Percentiles rank a stretch among this genome's conserved stretches.
These are phyloP conservation scores for Dendrolimus houi DNA, from an alignment of 2,888 invertebrate species.

Conservation along the genomic window DNA sequence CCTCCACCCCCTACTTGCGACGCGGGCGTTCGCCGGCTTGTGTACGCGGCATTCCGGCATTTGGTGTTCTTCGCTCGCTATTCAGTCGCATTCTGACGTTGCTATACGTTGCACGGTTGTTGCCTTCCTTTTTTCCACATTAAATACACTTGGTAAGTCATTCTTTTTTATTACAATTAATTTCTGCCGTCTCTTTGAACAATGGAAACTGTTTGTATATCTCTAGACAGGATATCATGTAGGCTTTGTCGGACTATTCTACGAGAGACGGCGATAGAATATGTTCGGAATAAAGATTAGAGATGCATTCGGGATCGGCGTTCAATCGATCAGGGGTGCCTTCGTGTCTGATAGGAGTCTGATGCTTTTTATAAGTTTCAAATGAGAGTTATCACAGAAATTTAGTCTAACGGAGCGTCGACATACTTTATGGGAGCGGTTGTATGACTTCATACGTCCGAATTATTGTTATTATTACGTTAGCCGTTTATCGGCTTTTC, in stretches of 20 bases:
- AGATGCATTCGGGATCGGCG: neutral
- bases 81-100: constrained; percentile 53
- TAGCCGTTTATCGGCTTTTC: too few relatives aligned
- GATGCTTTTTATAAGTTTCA: neutral
- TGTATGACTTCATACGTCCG: too few relatives aligned
- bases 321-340: neutral
- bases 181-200: too few relatives aligned
- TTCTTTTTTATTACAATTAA: constrained; percentile 14
- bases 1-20: constrained; percentile 31
- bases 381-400: too few relatives aligned
- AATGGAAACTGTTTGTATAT: too few relatives aligned
- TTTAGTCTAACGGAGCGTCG: too few relatives aligned
- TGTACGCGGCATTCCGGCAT: constrained; percentile 9
- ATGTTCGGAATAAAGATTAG: neutral
- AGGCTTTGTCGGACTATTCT: neutral
- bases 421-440: too few relatives aligned
- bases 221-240: too few relatives aligned
- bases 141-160: constrained; percentile 50
- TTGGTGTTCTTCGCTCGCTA: constrained; percentile 11
- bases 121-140: constrained; percentile 26
- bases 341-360: neutral
- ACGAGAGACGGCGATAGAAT: neutral
- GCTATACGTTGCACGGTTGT: constrained; percentile 41
- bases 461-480: too few relatives aligned
- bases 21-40: constrained; percentile 14